phyloP scores from a whole-genome alignment of 2,113 vertebrate genomes.

The Aptenodytes patagonicus region DNA sequence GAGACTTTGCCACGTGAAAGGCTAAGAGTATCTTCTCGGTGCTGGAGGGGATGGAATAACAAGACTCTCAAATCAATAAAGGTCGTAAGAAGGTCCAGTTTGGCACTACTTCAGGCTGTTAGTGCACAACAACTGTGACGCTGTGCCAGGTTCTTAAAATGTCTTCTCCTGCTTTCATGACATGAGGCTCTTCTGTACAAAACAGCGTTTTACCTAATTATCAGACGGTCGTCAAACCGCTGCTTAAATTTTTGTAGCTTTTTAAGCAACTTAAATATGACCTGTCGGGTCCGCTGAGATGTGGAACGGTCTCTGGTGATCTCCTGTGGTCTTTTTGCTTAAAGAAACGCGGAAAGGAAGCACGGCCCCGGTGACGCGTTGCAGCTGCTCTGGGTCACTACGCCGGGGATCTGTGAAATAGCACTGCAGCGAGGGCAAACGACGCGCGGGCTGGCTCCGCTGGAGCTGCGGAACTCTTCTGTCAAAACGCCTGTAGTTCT shows the following conservation, averaged over 20 bases:
- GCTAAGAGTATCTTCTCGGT: rapidly evolving
- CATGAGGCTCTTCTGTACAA: neutral
- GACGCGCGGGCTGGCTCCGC: neutral
- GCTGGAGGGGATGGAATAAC: neutral
- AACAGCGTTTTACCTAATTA: neutral
- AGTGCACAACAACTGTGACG: rapidly evolving
- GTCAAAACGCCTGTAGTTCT: neutral
- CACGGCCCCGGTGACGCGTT: rapidly evolving
- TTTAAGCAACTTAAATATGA: neutral
- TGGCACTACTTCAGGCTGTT: neutral
- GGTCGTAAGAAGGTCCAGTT: neutral
- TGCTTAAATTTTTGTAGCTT: neutral
- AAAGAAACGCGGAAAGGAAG: neutral
- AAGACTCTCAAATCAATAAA: neutral
- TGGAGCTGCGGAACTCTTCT: neutral
- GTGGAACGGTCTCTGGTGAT: neutral
- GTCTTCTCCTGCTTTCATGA: rapidly evolving
- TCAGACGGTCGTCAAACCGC: neutral
- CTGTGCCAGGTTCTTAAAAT: neutral
- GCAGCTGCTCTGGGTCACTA: neutral
- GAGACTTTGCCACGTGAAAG: neutral
- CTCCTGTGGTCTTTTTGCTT: neutral
- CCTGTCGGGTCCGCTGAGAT: neutral
- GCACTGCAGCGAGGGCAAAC: rapidly evolving
- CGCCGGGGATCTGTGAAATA: neutral